These are phyloP conservation scores for Steinernema feltiae DNA, from an alignment of 1,140 invertebrate genomes.

Conservation along the genomic window DNA sequence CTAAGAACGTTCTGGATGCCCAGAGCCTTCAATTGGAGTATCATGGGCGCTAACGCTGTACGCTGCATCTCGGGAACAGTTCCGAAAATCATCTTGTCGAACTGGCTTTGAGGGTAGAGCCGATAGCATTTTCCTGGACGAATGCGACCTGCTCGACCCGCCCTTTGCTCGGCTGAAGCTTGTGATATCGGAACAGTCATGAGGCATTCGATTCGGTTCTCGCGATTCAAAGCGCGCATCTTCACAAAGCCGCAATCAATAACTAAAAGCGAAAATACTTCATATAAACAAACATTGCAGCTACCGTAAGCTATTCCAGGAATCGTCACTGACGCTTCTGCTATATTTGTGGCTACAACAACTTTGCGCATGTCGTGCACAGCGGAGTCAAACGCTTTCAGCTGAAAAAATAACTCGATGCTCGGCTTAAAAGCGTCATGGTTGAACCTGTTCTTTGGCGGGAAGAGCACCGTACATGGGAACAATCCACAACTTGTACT, in stretches of 20 bases:
- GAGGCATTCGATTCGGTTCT: slow-evolving; percentile 76
- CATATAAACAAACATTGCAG: slow-evolving; percentile 1
- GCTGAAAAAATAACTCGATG: slow-evolving; percentile 61
- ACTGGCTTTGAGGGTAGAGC: slow-evolving; percentile 69
- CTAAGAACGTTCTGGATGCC: slow-evolving; percentile 77
- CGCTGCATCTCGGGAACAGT: slow-evolving; percentile 88
- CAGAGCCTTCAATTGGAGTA: slow-evolving; percentile 86
- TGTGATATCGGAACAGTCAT: slow-evolving; percentile 74
- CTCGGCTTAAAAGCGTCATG: background rate
- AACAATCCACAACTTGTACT: slow-evolving; percentile 70
- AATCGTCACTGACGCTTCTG: slow-evolving; percentile 88
- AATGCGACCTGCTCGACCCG: slow-evolving; percentile 81
- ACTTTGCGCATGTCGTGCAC: slow-evolving; percentile 75
- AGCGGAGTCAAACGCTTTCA: slow-evolving; percentile 77
- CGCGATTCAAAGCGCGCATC: slow-evolving; percentile 77
- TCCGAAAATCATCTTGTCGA: slow-evolving; percentile 66
- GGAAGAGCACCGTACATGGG: slow-evolving; percentile 86
- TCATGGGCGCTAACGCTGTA: slow-evolving; percentile 74
- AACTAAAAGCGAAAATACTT: too few species aligned
- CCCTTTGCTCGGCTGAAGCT: slow-evolving; percentile 81
- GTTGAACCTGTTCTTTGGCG: slow-evolving; percentile 65
- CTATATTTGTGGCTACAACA: slow-evolving; percentile 90
- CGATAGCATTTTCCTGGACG: slow-evolving; percentile 74
- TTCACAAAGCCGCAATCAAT: slow-evolving; percentile 97
- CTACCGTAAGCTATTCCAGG: slow-evolving; percentile 76